phyloP scores from a whole-genome alignment of 2,797 vertebrate species.

The Arrhamphus sclerolepis region DNA sequence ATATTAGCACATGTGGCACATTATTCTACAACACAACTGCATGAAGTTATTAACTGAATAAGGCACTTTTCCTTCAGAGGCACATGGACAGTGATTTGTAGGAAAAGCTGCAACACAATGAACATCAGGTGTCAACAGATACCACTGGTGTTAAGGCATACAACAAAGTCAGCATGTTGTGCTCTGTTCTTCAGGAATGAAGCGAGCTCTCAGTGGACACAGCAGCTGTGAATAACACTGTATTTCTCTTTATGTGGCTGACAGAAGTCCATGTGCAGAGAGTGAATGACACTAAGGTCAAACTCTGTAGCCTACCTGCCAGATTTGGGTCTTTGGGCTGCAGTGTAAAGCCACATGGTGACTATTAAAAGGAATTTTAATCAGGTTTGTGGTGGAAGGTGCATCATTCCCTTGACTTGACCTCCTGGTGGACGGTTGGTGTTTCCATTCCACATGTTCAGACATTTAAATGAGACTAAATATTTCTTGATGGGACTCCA shows the following conservation, averaged over 20 bases:
- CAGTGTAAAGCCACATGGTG: constrained; percentile 50
- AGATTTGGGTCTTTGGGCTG: constrained; percentile 69
- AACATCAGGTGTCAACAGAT: constrained; percentile 42
- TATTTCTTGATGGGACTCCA: too few species aligned
- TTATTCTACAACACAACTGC: constrained; percentile 46
- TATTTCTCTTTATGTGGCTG: constrained; percentile 34
- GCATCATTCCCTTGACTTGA: too few species aligned
- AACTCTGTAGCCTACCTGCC: constrained; percentile 45
- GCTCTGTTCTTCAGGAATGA: constrained; percentile 56
- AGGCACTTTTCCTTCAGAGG: constrained; percentile 81
- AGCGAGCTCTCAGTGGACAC: constrained; percentile 23
- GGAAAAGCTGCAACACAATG: constrained; percentile 49
- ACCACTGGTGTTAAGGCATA: constrained; percentile 48
- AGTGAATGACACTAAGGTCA: constrained; percentile 57
- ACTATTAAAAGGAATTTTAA: constrained; percentile 14
- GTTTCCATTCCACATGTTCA: too few species aligned
- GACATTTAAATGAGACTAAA: too few species aligned
- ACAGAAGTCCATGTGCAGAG: constrained; percentile 46
- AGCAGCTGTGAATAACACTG: constrained; percentile 28
- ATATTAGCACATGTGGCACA: constrained; percentile 44
- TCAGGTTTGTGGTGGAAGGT: too few species aligned
- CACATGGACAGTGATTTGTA: constrained; percentile 52
- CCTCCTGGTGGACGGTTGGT: too few species aligned
- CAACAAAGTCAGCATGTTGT: constrained; percentile 38
- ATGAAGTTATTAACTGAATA: constrained; percentile 71